Percentiles rank a stretch among this genome's conserved stretches.
These are phyloP conservation scores for Trematomus loennbergii DNA, from an alignment of 2,113 vertebrate genomes.

Conservation along the genomic window DNA sequence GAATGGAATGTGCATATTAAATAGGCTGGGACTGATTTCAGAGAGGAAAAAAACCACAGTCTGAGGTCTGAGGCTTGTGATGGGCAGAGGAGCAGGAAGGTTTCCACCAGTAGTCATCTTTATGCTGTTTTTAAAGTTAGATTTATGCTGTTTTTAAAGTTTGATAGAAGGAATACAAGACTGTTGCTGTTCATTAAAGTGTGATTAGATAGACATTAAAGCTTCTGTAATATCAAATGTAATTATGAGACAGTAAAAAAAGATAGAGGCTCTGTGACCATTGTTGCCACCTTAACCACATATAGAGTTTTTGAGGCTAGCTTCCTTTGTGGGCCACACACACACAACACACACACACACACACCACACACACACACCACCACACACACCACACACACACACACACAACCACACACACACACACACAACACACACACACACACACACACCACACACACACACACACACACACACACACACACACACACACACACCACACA, in stretches of 20 bases:
- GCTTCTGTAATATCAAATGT: conserved; percentile 41
- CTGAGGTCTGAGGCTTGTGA: conserved; percentile 56
- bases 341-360: conserved; percentile 1
- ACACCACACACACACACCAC: conserved; percentile 9
- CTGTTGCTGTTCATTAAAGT: conserved; percentile 28
- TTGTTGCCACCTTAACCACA: conserved; percentile 70
- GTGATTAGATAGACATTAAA: conserved; percentile 25
- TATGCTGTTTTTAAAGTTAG: neutral
- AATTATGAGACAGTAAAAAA: conserved; percentile 51
- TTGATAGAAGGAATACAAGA: neutral
- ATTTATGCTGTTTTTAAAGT: conserved; percentile 18
- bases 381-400: conserved; percentile 10
- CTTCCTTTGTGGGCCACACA: conserved; percentile 39
- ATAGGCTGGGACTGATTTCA: conserved; percentile 46
- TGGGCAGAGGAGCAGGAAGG: conserved; percentile 2
- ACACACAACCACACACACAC: conserved; percentile 10
- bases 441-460: conserved; percentile 19
- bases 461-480: conserved; percentile 9
- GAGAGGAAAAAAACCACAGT: conserved; percentile 34
- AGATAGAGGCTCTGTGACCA: conserved; percentile 58
- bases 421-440: conserved; percentile 3
- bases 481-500: conserved; percentile 7
- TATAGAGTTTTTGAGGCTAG: conserved; percentile 60
- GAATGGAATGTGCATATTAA: conserved; percentile 66
- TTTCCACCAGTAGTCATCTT: conserved; percentile 18